Evolutionary conservation across 2,113 vertebrate genomes (phyloP).

Genomic region (Archocentrus centrarchus): DNA sequence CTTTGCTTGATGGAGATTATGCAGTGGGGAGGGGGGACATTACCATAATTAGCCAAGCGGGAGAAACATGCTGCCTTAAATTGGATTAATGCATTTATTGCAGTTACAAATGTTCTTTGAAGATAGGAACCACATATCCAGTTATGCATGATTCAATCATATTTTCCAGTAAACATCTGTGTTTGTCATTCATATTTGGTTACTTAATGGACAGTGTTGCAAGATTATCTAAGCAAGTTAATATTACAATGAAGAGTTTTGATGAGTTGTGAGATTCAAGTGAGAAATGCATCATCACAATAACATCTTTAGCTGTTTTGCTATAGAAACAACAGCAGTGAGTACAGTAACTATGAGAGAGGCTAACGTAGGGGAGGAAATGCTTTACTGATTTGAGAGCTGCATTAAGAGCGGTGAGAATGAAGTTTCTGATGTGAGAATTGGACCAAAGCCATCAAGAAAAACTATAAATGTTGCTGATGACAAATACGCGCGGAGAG

Average conservation of each 20-base stretch:
- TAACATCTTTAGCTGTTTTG: no score
- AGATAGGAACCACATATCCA: neutral
- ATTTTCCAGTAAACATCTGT: neutral
- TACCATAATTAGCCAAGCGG: neutral
- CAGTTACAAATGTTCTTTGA: neutral
- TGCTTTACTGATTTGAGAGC: no score
- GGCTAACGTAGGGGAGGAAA: no score
- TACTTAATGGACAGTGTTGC: neutral
- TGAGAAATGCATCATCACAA: no score
- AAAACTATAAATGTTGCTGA: no score
- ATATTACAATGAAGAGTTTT: neutral
- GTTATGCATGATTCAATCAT: neutral
- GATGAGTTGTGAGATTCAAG: no score
- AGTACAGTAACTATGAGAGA: no score
- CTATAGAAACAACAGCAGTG: no score
- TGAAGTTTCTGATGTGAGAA: no score
- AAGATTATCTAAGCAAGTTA: neutral
- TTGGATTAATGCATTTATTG: conserved; percentile 1
- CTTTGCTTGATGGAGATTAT: neutral
- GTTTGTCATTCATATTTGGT: conserved; percentile 13
- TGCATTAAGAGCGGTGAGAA: no score
- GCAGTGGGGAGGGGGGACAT: neutral
- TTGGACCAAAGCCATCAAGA: no score
- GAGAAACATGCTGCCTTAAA: neutral
- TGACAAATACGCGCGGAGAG: no score